A percentile compares a stretch with the other conserved stretches of the same genome.
These are phyloP conservation scores for Herpetotheres cachinnans DNA, from an alignment of 2,113 vertebrate species.

Conservation along the genomic window DNA sequence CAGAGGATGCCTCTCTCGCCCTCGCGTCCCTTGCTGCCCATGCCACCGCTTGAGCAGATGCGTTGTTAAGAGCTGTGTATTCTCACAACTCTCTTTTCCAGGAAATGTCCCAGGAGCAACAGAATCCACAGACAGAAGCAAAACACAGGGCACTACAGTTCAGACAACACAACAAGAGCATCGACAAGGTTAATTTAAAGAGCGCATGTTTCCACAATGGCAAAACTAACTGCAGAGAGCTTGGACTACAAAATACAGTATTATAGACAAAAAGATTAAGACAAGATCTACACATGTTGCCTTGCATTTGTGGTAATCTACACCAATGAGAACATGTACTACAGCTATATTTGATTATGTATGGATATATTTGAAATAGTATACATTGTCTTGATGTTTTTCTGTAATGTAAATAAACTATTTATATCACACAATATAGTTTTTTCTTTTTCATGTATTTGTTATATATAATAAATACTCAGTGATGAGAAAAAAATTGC, in stretches of 20 bases:
- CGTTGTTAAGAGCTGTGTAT: not conserved
- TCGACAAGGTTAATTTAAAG: conserved; percentile 97
- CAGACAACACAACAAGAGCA: conserved; percentile 98
- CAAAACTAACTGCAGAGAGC: conserved; percentile 75
- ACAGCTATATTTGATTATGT: conserved; percentile 98
- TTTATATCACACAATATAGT: conserved; percentile 98
- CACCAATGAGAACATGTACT: conserved; percentile 96
- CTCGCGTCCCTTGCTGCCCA: rapidly evolving
- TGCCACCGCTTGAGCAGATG: not conserved
- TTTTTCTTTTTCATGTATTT: conserved; percentile 88
- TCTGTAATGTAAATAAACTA: conserved; percentile 99
- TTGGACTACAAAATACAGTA: conserved; percentile 80
- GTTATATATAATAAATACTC: conserved; percentile 89
- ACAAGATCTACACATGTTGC: conserved; percentile 95
- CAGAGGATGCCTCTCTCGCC: not conserved
- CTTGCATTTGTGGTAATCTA: conserved; percentile 99
- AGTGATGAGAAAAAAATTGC: conserved; percentile 80
- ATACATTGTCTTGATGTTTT: conserved; percentile 99
- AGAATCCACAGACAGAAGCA: conserved; percentile 99
- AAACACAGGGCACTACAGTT: conserved; percentile 98
- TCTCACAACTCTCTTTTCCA: conserved; percentile 72
- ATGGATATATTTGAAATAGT: conserved; percentile 99
- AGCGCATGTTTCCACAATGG: conserved; percentile 82
- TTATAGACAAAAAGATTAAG: conserved; percentile 82
- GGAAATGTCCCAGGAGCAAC: conserved; percentile 98